Evolutionary conservation across 2,888 invertebrate species (phyloP).

Genomic region (Galerucella calmariensis): DNA sequence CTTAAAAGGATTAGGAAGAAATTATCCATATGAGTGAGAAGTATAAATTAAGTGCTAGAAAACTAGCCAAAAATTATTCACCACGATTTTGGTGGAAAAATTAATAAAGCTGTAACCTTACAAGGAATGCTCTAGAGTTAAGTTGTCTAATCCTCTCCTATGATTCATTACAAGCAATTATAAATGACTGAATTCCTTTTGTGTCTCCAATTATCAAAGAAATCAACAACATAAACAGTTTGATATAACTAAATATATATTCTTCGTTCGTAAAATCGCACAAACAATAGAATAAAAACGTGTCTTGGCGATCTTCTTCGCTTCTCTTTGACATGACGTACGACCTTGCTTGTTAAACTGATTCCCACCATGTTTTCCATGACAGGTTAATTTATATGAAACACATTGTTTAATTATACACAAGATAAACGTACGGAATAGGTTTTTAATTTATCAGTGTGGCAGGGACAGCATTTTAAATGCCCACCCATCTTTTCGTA

Average conservation of each 20-base stretch:
- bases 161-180: not conserved
- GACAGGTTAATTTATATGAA: conserved; percentile 30
- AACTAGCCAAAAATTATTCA: too few species aligned
- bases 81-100: too few species aligned
- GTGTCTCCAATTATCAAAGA: not conserved
- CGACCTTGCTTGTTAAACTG: conserved; percentile 37
- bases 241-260: not conserved
- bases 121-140: too few species aligned
- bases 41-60: too few species aligned
- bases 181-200: not conserved
- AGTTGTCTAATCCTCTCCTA: too few species aligned
- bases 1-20: too few species aligned
- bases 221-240: not conserved
- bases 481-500: not conserved
- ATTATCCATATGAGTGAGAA: too few species aligned
- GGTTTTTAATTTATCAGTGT: conserved; percentile 11
- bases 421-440: conserved; percentile 18
- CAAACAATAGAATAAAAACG: conserved; percentile 3
- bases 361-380: conserved; percentile 34
- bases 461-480: not conserved
- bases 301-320: conserved; percentile 4
- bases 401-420: conserved; percentile 29
- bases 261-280: not conserved
- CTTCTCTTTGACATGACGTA: conserved; percentile 18
- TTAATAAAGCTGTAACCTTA: too few species aligned